Evolutionary conservation across 2,113 vertebrate species (phyloP).

Genomic region (human): DNA sequence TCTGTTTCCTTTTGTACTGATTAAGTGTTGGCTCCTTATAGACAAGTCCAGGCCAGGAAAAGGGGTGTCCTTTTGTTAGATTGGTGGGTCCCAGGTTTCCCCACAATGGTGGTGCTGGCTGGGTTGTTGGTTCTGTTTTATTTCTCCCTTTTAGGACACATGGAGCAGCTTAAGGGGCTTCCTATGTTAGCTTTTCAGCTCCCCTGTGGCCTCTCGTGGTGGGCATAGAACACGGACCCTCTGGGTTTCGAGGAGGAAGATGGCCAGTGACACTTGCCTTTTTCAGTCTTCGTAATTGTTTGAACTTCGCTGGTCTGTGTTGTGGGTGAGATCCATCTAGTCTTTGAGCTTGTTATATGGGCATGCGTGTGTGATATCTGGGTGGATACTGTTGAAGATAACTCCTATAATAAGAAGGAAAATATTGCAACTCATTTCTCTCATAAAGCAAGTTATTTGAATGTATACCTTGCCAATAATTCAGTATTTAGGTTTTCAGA

Average conservation of each 20-base stretch:
- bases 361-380: background rate
- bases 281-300: background rate
- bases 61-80: background rate
- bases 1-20: slow-evolving; percentile 51
- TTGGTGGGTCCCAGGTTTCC: background rate
- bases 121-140: background rate
- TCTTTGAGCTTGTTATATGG: background rate
- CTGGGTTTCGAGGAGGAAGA: background rate
- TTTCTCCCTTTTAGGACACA: background rate
- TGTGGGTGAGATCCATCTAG: background rate
- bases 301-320: background rate
- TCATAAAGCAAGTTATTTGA: background rate
- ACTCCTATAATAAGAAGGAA: background rate
- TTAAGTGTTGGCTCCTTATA: background rate
- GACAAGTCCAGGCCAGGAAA: background rate
- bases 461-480: too few relatives aligned
- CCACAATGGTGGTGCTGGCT: background rate
- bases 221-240: background rate
- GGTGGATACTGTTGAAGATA: background rate
- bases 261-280: background rate
- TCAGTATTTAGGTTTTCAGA: background rate
- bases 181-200: background rate
- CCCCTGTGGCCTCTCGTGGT: background rate
- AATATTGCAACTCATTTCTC: background rate
- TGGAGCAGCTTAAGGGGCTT: background rate